Conservation (phyloP, 30 jellyfish, hydroid and myxozoan species). For the Rhopilema esculentum region DNA sequence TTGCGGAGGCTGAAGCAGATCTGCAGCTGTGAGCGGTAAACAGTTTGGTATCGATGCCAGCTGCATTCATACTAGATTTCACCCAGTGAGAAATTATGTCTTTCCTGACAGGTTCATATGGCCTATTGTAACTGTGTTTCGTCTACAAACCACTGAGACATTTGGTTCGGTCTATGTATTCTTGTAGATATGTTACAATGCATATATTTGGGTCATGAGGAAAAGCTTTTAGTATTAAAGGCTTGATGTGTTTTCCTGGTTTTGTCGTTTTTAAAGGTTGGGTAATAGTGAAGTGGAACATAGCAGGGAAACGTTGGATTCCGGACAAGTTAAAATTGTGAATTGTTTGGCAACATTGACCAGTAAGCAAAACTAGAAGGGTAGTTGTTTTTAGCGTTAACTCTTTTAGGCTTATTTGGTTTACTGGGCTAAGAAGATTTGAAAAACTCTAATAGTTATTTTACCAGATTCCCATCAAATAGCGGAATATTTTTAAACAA, state of each 20-base stretch:
- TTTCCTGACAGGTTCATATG: not conserved
- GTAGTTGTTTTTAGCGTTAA: not conserved
- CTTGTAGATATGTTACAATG: not conserved
- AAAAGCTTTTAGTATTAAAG: not conserved
- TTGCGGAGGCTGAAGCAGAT: slow-evolving; percentile 9
- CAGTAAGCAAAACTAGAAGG: slow-evolving; percentile 6
- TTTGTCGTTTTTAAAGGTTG: slow-evolving; percentile 1
- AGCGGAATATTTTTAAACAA: too few species aligned
- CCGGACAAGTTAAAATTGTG: not conserved
- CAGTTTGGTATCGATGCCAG: not conserved
- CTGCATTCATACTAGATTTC: not conserved
- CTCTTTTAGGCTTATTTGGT: too few species aligned
- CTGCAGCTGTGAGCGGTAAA: slow-evolving; percentile 11
- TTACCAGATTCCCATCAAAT: too few species aligned
- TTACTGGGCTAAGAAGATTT: too few species aligned
- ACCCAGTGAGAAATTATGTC: not conserved
- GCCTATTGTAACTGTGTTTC: not conserved
- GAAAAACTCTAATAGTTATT: too few species aligned
- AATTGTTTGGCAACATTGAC: slow-evolving; percentile 8
- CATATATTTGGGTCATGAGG: not conserved
- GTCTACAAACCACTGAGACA: not conserved
- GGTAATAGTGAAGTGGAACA: not conserved
- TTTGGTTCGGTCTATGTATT: not conserved
- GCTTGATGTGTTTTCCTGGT: not conserved
- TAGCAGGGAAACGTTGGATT: not conserved